Evolutionary conservation across 2,797 vertebrate species (phyloP), one percentile per base, ranked within the genome.

Genomic region (Apogon talboti): DNA sequence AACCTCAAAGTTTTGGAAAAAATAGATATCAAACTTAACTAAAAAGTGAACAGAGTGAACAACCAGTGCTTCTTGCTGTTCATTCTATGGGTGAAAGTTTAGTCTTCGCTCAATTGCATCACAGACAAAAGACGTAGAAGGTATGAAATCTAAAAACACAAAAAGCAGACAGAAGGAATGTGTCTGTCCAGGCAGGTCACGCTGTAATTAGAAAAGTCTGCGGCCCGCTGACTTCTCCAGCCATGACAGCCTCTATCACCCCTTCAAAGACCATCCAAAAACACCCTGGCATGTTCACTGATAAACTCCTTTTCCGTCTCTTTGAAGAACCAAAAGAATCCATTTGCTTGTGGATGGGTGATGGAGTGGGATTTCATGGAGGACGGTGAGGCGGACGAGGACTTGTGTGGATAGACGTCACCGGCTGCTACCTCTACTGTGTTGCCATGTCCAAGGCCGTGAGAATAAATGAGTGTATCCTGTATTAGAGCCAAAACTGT

Each of bases 141-240:
- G 56, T 77, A 77, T 69, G 35, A 80, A 81, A 79, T 43, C 18
- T 41, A 43, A 71, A 67, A 71, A 72, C 1, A 15, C 55, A 78
- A 5, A 77, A 74, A 78, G 72, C 67, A 78, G 74, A 86, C 76
- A 49, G 56, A 66, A 83, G 76, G 89, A 91, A 90, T 89, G 84
- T 37, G 78, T 83, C 80, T 84, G 69, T 69, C 47, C 33, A 16
- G 40, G 49, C 53, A 79, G 79, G 84, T 88, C 89, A 82, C 21
- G 43, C 64, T 68, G 82, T 88, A 91, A 91, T 91, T 87, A 88
- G 74, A 89, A 90, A 90, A 87, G 79, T 18, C 68, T 81, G 89
- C 71, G 84, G 59, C 84, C 76, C 46, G 1, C 51, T 82, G 82
- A 91, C 87, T 86, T 81, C 78, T 79, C 49, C 50, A 79, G 56